phyloP scores from a whole-genome alignment of 2,797 vertebrate genomes.

The Eurystomus glaucurus region DNA sequence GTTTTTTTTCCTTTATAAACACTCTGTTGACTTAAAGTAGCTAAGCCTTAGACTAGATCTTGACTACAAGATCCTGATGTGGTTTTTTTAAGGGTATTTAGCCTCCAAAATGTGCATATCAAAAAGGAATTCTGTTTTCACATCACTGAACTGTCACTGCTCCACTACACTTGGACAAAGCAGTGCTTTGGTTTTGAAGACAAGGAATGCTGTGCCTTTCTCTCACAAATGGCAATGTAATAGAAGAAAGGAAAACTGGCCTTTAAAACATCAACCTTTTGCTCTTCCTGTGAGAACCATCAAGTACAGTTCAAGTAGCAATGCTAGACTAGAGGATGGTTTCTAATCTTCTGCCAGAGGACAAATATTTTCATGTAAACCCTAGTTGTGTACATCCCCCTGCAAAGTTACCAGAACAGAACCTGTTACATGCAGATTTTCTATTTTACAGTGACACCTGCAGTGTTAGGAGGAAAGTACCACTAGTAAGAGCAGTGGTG shows the following conservation, averaged over 20 bases:
- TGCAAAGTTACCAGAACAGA: neutral
- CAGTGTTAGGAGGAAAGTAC: conserved; percentile 35
- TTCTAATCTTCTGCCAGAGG: neutral
- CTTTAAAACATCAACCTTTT: neutral
- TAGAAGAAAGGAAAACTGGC: neutral
- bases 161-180: accelerated
- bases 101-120: accelerated
- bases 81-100: neutral
- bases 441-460: conserved; percentile 73
- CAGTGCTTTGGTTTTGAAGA: neutral
- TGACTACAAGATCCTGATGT: neutral
- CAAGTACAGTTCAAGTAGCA: neutral
- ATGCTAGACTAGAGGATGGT: neutral
- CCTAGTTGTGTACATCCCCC: too few species aligned
- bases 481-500: neutral
- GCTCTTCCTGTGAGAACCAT: accelerated
- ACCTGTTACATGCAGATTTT: neutral
- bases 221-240: neutral
- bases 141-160: neutral
- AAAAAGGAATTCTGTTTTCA: neutral
- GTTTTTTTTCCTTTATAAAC: neutral
- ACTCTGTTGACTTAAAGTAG: neutral
- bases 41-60: neutral
- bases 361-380: neutral
- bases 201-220: neutral